These are phyloP conservation scores for Diplogasteroides magnus DNA, from an alignment of 1,140 invertebrate genomes.

Conservation along the genomic window DNA sequence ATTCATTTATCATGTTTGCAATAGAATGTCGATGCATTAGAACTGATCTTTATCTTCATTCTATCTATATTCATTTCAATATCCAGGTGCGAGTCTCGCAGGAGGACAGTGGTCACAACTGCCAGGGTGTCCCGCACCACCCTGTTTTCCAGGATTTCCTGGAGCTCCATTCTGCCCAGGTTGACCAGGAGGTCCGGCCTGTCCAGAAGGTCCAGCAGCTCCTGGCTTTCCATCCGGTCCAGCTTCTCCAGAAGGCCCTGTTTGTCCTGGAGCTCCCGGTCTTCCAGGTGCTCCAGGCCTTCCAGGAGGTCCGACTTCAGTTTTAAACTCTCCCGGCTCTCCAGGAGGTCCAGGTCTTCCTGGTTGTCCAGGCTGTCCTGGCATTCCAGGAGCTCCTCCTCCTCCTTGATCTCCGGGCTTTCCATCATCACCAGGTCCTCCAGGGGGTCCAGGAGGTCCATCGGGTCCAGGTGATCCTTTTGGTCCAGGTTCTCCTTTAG, in stretches of 20 bases:
- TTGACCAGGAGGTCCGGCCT: conserved; percentile 26
- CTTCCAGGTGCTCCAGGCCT: conserved; percentile 34
- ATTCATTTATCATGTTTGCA: no score
- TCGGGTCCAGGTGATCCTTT: conserved; percentile 39
- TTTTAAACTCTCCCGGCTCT: conserved; percentile 31
- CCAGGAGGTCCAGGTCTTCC: conserved; percentile 37
- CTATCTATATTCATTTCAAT: no score
- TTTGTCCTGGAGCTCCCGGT: conserved; percentile 34
- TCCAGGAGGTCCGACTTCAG: conserved; percentile 36
- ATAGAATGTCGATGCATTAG: no score
- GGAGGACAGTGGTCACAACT: conserved; percentile 37
- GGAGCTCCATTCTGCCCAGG: conserved; percentile 35
- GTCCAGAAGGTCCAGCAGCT: conserved; percentile 25
- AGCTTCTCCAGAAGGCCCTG: conserved; percentile 30
- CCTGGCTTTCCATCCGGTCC: conserved; percentile 33
- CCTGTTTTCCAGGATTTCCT: conserved; percentile 26
- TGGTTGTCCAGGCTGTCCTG: conserved; percentile 32
- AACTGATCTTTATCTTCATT: no score
- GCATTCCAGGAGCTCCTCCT: conserved; percentile 29
- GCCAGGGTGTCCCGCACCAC: conserved; percentile 33
- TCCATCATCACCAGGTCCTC: conserved; percentile 33
- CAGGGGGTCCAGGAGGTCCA: conserved; percentile 33
- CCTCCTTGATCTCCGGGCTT: conserved; percentile 39
- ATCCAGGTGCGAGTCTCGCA: conserved; percentile 36
- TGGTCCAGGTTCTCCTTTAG: conserved; percentile 34